Percentiles rank a stretch among this genome's conserved stretches.
Evolutionary conservation across 2,888 invertebrate genomes (phyloP).

Genomic region (Oligia latruncula): DNA sequence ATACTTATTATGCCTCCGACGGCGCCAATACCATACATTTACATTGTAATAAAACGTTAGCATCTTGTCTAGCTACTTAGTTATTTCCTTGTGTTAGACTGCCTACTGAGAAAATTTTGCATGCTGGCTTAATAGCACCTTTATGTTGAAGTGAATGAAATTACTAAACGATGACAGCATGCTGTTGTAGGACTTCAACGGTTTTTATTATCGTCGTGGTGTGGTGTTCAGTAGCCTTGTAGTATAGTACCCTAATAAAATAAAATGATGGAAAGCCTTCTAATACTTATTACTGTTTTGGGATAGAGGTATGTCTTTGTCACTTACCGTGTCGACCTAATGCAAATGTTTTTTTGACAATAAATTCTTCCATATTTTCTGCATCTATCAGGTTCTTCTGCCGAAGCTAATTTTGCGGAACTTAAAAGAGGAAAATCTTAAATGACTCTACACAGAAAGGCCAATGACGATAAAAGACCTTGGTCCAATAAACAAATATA

Average conservation of each 20-base stretch:
- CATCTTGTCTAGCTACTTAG: conserved; percentile 23
- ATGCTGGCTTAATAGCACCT: background rate
- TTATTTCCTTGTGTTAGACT: conserved; percentile 24
- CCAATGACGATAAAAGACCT: background rate
- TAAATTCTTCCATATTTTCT: background rate
- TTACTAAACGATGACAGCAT: background rate
- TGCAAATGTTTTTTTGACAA: too few relatives aligned
- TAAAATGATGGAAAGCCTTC: background rate
- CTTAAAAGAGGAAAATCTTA: background rate
- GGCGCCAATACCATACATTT: conserved; percentile 16
- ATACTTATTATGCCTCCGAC: background rate
- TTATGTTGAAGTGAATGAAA: background rate
- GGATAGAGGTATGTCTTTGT: background rate
- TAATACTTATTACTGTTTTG: background rate
- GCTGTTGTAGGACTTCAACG: background rate
- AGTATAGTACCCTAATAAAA: background rate
- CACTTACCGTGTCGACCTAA: background rate
- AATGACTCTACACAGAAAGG: background rate
- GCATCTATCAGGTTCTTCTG: background rate
- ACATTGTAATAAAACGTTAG: conserved; percentile 29
- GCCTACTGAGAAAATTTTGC: conserved; percentile 2
- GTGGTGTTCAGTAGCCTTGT: background rate
- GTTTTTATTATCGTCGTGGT: background rate
- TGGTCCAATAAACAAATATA: background rate
- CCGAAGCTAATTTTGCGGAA: background rate